Evolutionary conservation across 2,113 vertebrate genomes (phyloP).

Genomic region (Cyanoderma ruficeps): DNA sequence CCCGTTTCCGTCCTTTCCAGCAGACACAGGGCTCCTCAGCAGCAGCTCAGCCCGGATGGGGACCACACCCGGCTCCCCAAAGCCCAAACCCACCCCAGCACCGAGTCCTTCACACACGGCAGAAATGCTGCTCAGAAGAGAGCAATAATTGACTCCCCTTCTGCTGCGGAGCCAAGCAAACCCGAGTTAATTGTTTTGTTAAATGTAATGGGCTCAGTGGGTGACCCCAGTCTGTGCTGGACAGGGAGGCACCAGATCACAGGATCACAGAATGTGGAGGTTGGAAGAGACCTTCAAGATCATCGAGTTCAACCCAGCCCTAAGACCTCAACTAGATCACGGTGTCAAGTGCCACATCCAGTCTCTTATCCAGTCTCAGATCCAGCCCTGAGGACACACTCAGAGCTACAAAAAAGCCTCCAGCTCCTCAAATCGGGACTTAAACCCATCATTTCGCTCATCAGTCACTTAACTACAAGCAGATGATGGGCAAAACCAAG

Average conservation of each 20-base stretch:
- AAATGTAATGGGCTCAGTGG: neutral
- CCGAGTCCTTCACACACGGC: accelerated
- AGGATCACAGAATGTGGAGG: too few relatives aligned
- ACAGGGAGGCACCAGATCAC: neutral
- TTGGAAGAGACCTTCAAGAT: too few relatives aligned
- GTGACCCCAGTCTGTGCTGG: neutral
- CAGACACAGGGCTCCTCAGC: accelerated
- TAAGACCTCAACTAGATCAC: too few relatives aligned
- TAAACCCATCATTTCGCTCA: accelerated
- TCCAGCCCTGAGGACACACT: neutral
- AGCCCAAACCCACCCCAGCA: neutral
- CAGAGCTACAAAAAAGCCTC: neutral
- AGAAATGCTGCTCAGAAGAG: neutral
- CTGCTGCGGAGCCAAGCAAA: neutral
- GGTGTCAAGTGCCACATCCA: too few relatives aligned
- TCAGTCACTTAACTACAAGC: neutral
- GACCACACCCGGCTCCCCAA: accelerated
- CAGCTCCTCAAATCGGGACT: neutral
- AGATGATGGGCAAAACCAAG: neutral
- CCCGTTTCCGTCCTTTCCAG: neutral
- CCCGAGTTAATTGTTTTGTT: accelerated
- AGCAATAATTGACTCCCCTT: too few relatives aligned
- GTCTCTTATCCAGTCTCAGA: too few relatives aligned
- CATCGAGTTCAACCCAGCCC: too few relatives aligned
- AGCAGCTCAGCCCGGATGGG: accelerated